phyloP scores from a whole-genome alignment of 2,797 vertebrate genomes.

The Helicolenus hilgendorfi region DNA sequence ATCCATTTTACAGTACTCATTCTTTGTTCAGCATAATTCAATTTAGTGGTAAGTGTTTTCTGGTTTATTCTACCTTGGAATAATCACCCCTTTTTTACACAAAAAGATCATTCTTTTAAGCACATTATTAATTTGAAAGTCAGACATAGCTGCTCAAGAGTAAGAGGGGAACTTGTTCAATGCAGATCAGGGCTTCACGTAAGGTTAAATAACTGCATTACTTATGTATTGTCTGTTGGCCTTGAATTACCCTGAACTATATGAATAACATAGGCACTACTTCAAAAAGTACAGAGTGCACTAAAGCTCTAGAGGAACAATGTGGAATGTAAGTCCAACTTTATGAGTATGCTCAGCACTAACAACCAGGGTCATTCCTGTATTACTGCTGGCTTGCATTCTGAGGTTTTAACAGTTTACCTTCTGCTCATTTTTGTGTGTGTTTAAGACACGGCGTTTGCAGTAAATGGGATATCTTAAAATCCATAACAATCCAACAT shows the following conservation, averaged over 20 bases:
- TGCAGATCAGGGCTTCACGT: neutral
- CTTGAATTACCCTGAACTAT: neutral
- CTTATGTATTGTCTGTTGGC: neutral
- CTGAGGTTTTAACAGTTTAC: neutral
- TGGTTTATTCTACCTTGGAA: neutral
- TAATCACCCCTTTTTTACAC: neutral
- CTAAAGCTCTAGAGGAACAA: neutral
- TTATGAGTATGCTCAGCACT: neutral
- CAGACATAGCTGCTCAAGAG: neutral
- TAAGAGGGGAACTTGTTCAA: neutral
- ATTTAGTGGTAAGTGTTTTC: neutral
- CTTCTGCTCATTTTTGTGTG: neutral
- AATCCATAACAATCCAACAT: neutral
- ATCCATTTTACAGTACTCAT: neutral
- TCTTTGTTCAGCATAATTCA: neutral
- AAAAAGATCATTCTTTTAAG: neutral
- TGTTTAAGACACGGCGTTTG: neutral
- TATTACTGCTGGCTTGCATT: too few species aligned
- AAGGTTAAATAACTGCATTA: neutral
- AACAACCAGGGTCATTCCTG: neutral
- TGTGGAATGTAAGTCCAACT: neutral
- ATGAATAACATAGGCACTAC: neutral
- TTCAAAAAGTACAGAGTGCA: neutral
- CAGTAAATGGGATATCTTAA: neutral
- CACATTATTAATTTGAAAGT: neutral